Conservation (phyloP, 2,113 vertebrate genomes). For the Paralichthys olivaceus region DNA sequence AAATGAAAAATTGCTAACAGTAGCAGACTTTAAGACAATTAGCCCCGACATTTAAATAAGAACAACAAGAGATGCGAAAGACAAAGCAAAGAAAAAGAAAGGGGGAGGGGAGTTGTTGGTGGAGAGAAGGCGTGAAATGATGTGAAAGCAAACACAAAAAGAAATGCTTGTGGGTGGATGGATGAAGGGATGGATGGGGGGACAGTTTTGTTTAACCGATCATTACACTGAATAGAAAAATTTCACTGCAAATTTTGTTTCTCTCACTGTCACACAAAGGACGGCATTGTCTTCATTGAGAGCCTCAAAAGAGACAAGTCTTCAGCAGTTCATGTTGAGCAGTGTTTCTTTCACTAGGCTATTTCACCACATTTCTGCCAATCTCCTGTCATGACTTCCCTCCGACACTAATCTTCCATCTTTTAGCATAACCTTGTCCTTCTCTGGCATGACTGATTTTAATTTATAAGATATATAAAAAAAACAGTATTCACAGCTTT, state of each 20-base stretch:
- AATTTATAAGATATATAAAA: not conserved
- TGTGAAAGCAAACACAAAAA: constrained; percentile 5
- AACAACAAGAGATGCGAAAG: constrained; percentile 7
- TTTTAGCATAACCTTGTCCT: not conserved
- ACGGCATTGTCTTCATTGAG: not conserved
- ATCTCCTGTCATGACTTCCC: not conserved
- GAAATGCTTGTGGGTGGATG: constrained; percentile 22
- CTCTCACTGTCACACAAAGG: constrained; percentile 4
- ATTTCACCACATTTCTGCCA: not conserved
- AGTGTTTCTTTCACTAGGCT: not conserved
- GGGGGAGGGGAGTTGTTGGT: too few relatives aligned
- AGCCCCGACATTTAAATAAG: constrained; percentile 31
- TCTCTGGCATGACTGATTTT: constrained; percentile 7
- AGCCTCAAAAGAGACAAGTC: not conserved
- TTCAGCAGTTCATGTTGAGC: not conserved
- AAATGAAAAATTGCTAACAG: constrained; percentile 21
- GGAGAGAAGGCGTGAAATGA: not conserved
- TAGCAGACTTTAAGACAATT: constrained; percentile 40
- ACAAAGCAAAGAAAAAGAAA: not conserved
- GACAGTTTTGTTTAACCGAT: constrained; percentile 5
- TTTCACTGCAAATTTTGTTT: not conserved
- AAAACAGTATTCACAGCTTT: constrained; percentile 7
- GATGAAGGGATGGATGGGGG: constrained; percentile 15
- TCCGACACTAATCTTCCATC: not conserved
- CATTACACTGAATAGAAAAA: not conserved